Evolutionary conservation across 2,888 invertebrate species (phyloP).

Genomic region (Ariolimax columbianus): DNA sequence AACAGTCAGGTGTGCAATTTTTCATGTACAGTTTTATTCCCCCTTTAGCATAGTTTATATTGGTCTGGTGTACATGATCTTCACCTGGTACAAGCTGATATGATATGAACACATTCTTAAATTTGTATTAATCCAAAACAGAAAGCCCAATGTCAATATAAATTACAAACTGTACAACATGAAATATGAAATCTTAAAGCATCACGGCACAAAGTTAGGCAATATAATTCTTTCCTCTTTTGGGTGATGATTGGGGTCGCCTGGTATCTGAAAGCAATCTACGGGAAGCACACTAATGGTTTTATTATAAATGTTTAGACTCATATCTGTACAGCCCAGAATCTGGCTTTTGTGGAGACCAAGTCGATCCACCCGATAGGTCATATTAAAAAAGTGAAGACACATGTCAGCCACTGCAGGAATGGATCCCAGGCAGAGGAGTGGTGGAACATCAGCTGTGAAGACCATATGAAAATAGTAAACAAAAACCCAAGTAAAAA

Average conservation of each 20-base stretch:
- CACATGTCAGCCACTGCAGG: conserved; percentile 70
- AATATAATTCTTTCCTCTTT: conserved; percentile 44
- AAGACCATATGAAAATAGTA: conserved; percentile 45
- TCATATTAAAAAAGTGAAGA: conserved; percentile 69
- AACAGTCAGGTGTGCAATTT: no score
- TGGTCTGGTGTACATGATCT: no score
- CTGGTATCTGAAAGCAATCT: conserved; percentile 73
- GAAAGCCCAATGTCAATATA: conserved; percentile 18
- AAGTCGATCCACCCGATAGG: conserved; percentile 66
- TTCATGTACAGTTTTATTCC: no score
- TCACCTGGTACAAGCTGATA: no score
- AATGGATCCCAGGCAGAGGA: conserved; percentile 68
- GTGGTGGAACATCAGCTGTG: conserved; percentile 70
- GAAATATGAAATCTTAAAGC: not conserved
- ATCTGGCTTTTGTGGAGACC: conserved; percentile 70
- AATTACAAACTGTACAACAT: conserved; percentile 2
- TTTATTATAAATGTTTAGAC: conserved; percentile 68
- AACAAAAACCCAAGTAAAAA: not conserved
- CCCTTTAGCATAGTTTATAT: no score
- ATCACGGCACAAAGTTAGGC: conserved; percentile 51
- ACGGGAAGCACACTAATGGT: conserved; percentile 71
- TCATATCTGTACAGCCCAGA: conserved; percentile 68
- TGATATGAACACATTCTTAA: no score
- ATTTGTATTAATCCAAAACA: conserved; percentile 5
- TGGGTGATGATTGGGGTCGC: conserved; percentile 58